Evolutionary conservation across 2,888 invertebrate genomes (phyloP), one percentile per base, ranked within the genome.

Genomic region (Leuctra nigra): DNA sequence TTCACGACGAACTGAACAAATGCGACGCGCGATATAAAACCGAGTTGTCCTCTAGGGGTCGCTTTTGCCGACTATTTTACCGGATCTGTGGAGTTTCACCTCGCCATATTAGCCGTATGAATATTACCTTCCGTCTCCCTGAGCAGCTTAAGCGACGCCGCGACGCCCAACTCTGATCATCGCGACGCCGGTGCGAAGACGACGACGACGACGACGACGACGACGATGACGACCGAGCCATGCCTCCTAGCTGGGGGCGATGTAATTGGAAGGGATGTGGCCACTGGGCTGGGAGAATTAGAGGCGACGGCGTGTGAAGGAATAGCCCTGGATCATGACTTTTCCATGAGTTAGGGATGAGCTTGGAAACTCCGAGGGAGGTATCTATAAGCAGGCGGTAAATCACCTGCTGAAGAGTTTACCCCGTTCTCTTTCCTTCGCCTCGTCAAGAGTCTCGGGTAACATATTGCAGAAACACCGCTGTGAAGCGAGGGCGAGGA

Each of bases 291-390:
- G 44, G 44, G 20, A 33, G 46, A 46, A 54, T 54, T 44, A 54
- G 41, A 54, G 44, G 54, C 54, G 54, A 41, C 54, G 54, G 54
- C n/a, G 54, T 46, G 54, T 54, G 54, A 54, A 54, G 25, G 46
- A 46, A 41, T 54, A 39, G 53, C 23, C 53, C 53, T 23, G 24
- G 53, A 54, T 54, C 53, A 54, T 54, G 53, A 54, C 53, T 54
- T 54, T 54, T 54, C 53, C 53, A 38, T 38, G 53, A 54, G 53
- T 41, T 54, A 41, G 22, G 38, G 41, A 22, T 16, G 39, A 24
- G 13, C 18, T 11, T 39, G 6, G 53, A 54, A 41, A 47, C 47
- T 25, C 47, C 16, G 7, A n/a, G 25, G 24, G 47, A 13, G 47
- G 47, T 14, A 16, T 29, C n/a, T 14, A 6, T 39, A 18, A 16